Evolutionary conservation across 2,888 invertebrate genomes (phyloP), one percentile per base, ranked within the genome.

Genomic region (Vannuccia rotundouncinata): DNA sequence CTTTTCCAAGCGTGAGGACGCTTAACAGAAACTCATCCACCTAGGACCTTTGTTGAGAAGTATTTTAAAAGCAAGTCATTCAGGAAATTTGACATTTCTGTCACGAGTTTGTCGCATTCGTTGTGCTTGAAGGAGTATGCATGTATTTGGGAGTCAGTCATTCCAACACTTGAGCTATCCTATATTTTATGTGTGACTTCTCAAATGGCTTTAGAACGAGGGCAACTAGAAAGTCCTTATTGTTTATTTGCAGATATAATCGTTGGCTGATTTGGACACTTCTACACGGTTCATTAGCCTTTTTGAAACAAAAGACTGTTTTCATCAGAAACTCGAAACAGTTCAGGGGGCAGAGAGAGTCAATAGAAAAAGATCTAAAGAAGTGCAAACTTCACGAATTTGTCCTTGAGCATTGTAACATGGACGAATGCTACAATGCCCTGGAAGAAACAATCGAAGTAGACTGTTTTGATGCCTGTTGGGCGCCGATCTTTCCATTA

Each of bases 381-480:
- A 66, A 66, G 66, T 66, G 25, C 10, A 66, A 66, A 66, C 66
- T 66, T 66, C 66, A 66, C 66, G 66, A 66, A 66, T 66, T 66
- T 66, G 66, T 66, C 66, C 66, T 22, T 66, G 66, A 66, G 22
- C 66, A 27, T 66, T 66, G 66, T 66, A 27, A 27, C 66, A 66
- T 66, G 25, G 66, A 27, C 66, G 25, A 22, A 27, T 66, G n/a
- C n/a, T n/a, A n/a, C n/a, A n/a, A n/a, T n/a, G n/a, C 66, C 66
- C 66, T 22, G 66, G 66, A 66, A 66, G 66, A 13, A 66, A 27
- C 22, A 66, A 66, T 66, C 66, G 66, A 66, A 66, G 66, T 66
- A 66, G 66, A 66, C 66, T 66, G 66, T 66, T 66, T 66, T 66
- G 66, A 66, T 66, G 66, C 66, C 17, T 66, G 66, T 66, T 66